Conservation (phyloP, 2,113 vertebrate genomes). For the Lepisosteus osseus region DNA sequence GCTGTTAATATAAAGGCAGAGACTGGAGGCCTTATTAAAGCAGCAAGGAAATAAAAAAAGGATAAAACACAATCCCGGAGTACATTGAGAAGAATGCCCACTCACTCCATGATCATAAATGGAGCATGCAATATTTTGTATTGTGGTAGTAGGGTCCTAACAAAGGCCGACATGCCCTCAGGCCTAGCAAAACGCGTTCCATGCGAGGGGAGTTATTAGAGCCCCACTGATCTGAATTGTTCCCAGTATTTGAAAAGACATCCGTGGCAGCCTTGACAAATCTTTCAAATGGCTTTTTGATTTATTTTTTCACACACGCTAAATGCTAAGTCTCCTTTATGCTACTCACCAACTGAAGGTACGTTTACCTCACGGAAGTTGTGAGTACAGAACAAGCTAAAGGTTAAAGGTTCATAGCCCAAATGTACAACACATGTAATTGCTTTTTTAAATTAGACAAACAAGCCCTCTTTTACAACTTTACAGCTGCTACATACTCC, state of each 20-base stretch:
- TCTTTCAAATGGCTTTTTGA: slow-evolving; percentile 15
- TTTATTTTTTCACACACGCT: too few relatives aligned
- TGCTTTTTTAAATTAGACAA: too few relatives aligned
- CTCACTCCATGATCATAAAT: slow-evolving; percentile 14
- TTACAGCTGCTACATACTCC: too few relatives aligned
- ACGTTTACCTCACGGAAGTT: too few relatives aligned
- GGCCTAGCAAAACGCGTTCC: slow-evolving; percentile 19
- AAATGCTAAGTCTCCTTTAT: too few relatives aligned
- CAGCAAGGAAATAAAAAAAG: not conserved
- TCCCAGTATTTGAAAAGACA: slow-evolving; percentile 24
- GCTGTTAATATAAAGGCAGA: not conserved
- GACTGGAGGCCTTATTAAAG: slow-evolving; percentile 1
- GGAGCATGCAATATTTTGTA: slow-evolving; percentile 15
- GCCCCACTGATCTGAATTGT: slow-evolving; percentile 19
- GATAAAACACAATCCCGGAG: not conserved
- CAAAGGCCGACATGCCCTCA: slow-evolving; percentile 30
- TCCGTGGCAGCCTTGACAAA: slow-evolving; percentile 21
- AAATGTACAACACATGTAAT: too few relatives aligned
- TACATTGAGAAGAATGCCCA: not conserved
- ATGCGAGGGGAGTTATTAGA: too few relatives aligned
- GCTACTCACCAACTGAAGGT: too few relatives aligned
- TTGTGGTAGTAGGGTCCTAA: slow-evolving; percentile 14
- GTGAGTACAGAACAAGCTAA: too few relatives aligned
- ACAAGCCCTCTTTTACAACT: too few relatives aligned
- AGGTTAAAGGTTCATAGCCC: too few relatives aligned